Percentiles rank a stretch among this genome's conserved stretches.
Evolutionary conservation across 2,797 vertebrate species (phyloP).

Genomic region (Halcyon badia): DNA sequence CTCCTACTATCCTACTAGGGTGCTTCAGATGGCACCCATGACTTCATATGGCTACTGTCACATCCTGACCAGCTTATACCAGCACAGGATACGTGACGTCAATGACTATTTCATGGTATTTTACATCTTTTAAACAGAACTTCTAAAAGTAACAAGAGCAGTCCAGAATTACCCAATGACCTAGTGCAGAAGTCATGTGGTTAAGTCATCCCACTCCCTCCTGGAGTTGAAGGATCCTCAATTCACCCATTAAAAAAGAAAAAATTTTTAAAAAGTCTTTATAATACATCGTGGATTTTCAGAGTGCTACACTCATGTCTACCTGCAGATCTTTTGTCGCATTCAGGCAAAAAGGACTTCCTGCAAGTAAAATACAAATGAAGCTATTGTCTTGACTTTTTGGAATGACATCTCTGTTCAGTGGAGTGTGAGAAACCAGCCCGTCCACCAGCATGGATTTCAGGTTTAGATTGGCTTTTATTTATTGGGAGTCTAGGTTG

Average conservation of each 20-base stretch:
- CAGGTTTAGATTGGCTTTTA: not conserved
- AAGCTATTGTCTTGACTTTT: not conserved
- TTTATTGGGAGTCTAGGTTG: too few relatives aligned
- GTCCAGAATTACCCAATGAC: not conserved
- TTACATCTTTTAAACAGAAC: rapidly evolving
- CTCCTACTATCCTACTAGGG: rapidly evolving
- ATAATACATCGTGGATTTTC: not conserved
- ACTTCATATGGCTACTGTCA: not conserved
- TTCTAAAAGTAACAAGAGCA: not conserved
- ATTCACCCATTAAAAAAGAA: rapidly evolving
- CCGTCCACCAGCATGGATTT: too few relatives aligned
- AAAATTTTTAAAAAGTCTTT: not conserved
- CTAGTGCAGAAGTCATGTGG: rapidly evolving
- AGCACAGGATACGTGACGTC: not conserved
- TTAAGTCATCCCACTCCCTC: not conserved
- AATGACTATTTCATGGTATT: rapidly evolving
- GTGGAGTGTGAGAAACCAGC: not conserved
- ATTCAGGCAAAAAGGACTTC: not conserved
- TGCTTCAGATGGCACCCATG: not conserved
- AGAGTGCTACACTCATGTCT: not conserved
- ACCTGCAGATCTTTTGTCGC: not conserved
- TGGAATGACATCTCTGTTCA: not conserved
- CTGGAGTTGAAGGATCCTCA: rapidly evolving
- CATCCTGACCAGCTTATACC: rapidly evolving
- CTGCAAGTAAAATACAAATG: not conserved